Conservation (phyloP, 2,797 vertebrate genomes). For the Thaleichthys pacificus region DNA sequence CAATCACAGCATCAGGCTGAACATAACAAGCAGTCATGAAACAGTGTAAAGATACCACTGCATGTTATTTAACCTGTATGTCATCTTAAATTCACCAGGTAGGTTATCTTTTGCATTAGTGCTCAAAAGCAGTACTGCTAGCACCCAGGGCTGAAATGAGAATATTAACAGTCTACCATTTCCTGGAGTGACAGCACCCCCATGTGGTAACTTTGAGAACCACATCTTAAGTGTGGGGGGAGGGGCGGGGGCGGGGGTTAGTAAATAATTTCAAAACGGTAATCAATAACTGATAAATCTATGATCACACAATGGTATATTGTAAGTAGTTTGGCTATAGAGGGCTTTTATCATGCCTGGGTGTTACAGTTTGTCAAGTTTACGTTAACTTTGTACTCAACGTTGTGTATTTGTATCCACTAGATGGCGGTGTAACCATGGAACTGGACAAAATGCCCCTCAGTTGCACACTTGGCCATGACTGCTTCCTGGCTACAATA, state of each 20-base stretch:
- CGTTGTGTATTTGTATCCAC: conserved; percentile 26
- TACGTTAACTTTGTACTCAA: background rate
- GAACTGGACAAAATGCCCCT: background rate
- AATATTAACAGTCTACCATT: background rate
- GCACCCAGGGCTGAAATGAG: too few relatives aligned
- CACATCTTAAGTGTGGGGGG: background rate
- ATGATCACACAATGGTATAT: background rate
- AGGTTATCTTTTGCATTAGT: too few relatives aligned
- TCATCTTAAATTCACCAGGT: too few relatives aligned
- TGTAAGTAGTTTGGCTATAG: too few relatives aligned
- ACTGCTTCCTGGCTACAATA: background rate
- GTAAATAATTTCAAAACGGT: background rate
- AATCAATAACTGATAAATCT: background rate
- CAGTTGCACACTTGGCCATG: background rate
- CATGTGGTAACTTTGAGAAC: background rate
- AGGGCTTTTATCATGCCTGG: background rate
- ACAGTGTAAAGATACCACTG: too few relatives aligned
- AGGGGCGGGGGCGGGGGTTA: too few relatives aligned
- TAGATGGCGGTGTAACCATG: conserved; percentile 35
- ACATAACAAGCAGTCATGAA: too few relatives aligned
- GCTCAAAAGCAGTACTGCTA: too few relatives aligned
- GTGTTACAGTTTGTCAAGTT: background rate
- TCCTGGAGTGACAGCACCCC: conserved; percentile 7
- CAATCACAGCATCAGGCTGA: too few relatives aligned
- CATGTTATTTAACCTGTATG: too few relatives aligned